Evolutionary conservation across 2,888 invertebrate genomes (phyloP).

Genomic region (Acanthacorydalis orientalis): DNA sequence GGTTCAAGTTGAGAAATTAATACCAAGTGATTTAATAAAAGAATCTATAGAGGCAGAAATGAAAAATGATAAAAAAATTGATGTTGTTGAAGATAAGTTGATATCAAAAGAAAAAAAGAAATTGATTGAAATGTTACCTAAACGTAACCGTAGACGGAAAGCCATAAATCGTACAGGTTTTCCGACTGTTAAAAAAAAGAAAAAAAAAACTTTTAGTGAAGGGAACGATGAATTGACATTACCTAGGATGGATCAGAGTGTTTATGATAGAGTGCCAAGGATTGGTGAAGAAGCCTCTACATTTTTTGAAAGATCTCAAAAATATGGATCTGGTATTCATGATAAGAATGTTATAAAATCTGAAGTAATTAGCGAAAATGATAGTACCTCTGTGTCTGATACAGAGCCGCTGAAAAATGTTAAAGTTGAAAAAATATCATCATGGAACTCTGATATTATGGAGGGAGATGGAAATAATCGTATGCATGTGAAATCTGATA

Average conservation of each 20-base stretch:
- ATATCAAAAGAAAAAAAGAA: neutral
- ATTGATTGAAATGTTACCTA: slow-evolving; percentile 10
- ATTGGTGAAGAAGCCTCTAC: slow-evolving; percentile 48
- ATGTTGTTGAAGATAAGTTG: slow-evolving; percentile 17
- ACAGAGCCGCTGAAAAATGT: neutral
- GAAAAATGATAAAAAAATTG: slow-evolving; percentile 19
- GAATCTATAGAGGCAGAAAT: slow-evolving; percentile 11
- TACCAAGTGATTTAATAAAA: slow-evolving; percentile 14
- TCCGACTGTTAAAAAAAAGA: slow-evolving; percentile 68
- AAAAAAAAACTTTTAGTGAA: slow-evolving; percentile 36
- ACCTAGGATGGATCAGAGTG: slow-evolving; percentile 4
- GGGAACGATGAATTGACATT: slow-evolving; percentile 1
- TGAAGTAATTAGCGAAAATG: neutral
- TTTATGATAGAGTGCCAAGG: slow-evolving; percentile 51
- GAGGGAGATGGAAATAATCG: no score
- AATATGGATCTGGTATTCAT: slow-evolving; percentile 3
- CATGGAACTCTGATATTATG: no score
- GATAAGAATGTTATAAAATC: neutral
- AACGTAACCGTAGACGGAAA: slow-evolving; percentile 45
- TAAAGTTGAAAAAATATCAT: no score
- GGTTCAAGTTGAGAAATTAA: slow-evolving; percentile 27
- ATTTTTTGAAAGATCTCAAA: slow-evolving; percentile 41
- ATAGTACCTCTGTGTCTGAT: neutral
- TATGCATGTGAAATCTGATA: neutral
- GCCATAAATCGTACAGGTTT: slow-evolving; percentile 78